Base-by-base conservation (phyloP, 2,888 invertebrate species). In the Brachypalpus laphriformis region DNA sequence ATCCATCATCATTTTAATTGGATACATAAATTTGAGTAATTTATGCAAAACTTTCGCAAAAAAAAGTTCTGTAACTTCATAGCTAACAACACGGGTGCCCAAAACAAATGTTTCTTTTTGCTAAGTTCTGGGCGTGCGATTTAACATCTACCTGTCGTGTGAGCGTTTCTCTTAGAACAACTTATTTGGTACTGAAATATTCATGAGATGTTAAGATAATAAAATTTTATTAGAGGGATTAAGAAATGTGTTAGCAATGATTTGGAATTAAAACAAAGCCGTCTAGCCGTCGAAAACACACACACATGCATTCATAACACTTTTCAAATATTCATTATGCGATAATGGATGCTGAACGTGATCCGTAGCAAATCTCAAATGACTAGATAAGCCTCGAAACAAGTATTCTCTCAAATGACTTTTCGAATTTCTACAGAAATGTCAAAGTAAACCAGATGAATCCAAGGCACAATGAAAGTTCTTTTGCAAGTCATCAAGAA, bases 1-100 rank as follows among this genome's bases (percentile, higher is more conserved):
- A 59, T 40, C 40, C 59, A 14, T 42, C 59, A 42, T 42, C 14
- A n/a, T 42, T 42, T 42, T 59, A 37, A 28, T 59, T 22, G 40
- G 40, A 2, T 20, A 22, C 40, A 14, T 25, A 37, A 18, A 20
- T 11, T 42, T 14, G 11, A 6, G 1, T 40, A 20, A 59, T 59
- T 40, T 40, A 59, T 42, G 22, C 22, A 40, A 59, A 40, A 28
- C 14, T 59, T 40, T 14, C 7, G 59, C 59, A 34, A 3, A 59
- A 22, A 34, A 20, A 18, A 9, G 16, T 18, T 56, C 11, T 56
- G 31, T 14, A 34, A 2, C 16, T 56, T 18, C n/a, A 54, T 18
- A 7, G 28, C 4, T 5, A 31, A 31, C 54, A 31, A 18, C 8
- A 11, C 7, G 8, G 25, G 7, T 14, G 7, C 14, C 8, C 25